phyloP scores from a whole-genome alignment of 2,113 vertebrate genomes.

The Rhombomys opimus region DNA sequence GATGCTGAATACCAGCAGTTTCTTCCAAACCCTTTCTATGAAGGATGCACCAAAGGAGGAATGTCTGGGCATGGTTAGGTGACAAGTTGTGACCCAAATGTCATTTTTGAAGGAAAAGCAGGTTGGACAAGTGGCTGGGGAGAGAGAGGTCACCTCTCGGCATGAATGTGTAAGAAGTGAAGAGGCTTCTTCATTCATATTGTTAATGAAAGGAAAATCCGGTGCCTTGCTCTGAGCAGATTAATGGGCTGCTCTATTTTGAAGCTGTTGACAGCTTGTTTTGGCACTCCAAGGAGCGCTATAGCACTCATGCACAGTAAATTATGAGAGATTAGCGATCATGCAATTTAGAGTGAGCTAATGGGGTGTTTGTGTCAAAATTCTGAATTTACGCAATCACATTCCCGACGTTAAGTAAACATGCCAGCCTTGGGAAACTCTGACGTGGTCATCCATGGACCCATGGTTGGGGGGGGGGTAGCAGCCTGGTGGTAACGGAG shows the following conservation, averaged over 20 bases:
- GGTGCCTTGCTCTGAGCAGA: slow-evolving; percentile 55
- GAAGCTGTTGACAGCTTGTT: slow-evolving; percentile 76
- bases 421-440: slow-evolving; percentile 26
- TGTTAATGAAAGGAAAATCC: slow-evolving; percentile 65
- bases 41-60: slow-evolving; percentile 9
- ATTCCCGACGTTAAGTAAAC: slow-evolving; percentile 38
- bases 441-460: neutral
- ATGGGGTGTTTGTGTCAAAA: slow-evolving; percentile 73
- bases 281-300: slow-evolving; percentile 72
- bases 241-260: slow-evolving; percentile 74
- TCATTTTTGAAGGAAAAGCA: neutral
- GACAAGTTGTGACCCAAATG: neutral
- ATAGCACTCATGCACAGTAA: slow-evolving; percentile 71
- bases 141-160: neutral
- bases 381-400: slow-evolving; percentile 64
- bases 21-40: slow-evolving; percentile 27
- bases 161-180: neutral
- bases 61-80: neutral
- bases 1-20: neutral
- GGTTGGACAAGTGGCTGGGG: neutral
- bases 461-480: neutral
- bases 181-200: slow-evolving; percentile 40
- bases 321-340: slow-evolving; percentile 78
- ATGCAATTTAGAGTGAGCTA: slow-evolving; percentile 71
- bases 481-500: slow-evolving; percentile 34